Conservation (phyloP, 2,888 invertebrate species). For the Macrosoma leucophasiata region DNA sequence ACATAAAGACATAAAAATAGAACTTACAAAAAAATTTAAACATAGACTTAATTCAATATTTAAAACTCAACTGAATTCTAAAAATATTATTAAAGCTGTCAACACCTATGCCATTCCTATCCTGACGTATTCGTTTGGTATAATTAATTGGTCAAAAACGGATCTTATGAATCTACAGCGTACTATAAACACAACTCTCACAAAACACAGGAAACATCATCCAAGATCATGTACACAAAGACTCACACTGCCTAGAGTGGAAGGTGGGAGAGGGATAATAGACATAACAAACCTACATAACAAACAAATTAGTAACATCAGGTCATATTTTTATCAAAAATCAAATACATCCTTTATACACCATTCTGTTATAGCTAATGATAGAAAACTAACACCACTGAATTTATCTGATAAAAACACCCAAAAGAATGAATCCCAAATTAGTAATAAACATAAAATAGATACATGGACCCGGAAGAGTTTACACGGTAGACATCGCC, state of each 20-base stretch:
- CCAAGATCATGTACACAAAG: conserved; percentile 2
- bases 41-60: background rate
- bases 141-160: background rate
- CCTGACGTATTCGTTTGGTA: conserved; percentile 26
- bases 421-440: conserved; percentile 2
- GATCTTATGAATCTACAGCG: conserved; percentile 5
- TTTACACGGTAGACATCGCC: conserved; percentile 12
- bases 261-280: conserved; percentile 14
- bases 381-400: background rate
- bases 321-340: conserved; percentile 10
- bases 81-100: background rate
- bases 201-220: conserved; percentile 11
- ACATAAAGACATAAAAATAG: conserved; percentile 12
- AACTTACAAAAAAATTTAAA: conserved; percentile 9
- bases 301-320: conserved; percentile 11
- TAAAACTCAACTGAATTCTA: background rate
- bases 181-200: conserved; percentile 11
- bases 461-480: conserved; percentile 11
- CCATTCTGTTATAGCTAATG: background rate
- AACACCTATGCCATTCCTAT: background rate
- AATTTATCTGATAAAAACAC: conserved; percentile 1
- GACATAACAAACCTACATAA: conserved; percentile 11
- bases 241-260: background rate
- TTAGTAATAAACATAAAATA: conserved; percentile 2
- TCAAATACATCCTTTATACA: background rate